Evolutionary conservation across 2,888 invertebrate genomes (phyloP).

Genomic region (Heliconius hortense): DNA sequence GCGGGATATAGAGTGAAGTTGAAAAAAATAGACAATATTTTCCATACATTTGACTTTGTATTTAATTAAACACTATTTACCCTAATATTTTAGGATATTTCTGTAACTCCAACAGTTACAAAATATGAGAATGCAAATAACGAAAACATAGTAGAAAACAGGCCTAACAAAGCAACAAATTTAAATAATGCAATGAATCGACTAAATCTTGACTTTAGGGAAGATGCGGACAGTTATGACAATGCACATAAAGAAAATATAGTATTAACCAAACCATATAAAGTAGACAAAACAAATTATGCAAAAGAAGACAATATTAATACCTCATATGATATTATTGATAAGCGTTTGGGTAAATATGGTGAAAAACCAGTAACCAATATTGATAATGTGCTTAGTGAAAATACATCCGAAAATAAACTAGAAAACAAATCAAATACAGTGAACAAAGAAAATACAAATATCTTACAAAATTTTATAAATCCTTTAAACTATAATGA

Average conservation of each 20-base stretch:
- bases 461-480: not conserved
- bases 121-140: not conserved
- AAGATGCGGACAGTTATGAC: not conserved
- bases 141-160: not conserved
- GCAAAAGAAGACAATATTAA: not conserved
- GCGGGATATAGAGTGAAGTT: too few relatives aligned
- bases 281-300: not conserved
- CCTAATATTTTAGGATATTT: constrained; percentile 20
- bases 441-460: not conserved
- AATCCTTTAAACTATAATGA: not conserved
- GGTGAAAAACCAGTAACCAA: not conserved
- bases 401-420: not conserved
- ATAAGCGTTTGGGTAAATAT: not conserved
- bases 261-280: not conserved
- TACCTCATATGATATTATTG: not conserved
- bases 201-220: not conserved
- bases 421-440: not conserved
- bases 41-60: not conserved
- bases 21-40: not conserved
- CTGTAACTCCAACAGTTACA: not conserved
- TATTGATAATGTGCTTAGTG: not conserved
- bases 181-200: not conserved
- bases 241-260: not conserved
- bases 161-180: not conserved
- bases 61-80: too few relatives aligned